phyloP scores from a whole-genome alignment of 1,140 invertebrate genomes.

The Drosophila hydei region DNA sequence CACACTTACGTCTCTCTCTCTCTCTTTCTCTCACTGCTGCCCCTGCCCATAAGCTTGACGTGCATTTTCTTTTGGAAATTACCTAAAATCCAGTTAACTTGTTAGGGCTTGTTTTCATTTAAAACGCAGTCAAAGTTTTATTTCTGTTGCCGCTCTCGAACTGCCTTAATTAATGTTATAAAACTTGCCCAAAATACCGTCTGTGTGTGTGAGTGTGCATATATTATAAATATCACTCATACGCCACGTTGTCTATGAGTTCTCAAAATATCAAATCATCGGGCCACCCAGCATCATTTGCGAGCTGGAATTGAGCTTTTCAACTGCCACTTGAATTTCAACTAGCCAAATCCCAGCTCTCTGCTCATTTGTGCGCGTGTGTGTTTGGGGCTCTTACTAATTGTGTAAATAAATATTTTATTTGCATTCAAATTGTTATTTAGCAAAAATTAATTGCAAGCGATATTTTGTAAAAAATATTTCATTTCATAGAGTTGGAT shows the following conservation, averaged over 20 bases:
- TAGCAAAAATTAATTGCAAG: too few species aligned
- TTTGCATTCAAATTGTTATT: background rate
- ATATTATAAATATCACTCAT: slow-evolving; percentile 50
- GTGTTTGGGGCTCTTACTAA: slow-evolving; percentile 27
- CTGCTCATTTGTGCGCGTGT: slow-evolving; percentile 5
- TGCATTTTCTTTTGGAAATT: slow-evolving; percentile 64
- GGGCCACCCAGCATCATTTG: slow-evolving; percentile 27
- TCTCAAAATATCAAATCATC: slow-evolving; percentile 61
- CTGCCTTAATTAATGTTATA: slow-evolving; percentile 73
- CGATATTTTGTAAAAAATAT: too few species aligned
- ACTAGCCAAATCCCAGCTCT: background rate
- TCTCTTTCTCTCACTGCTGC: background rate
- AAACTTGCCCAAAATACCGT: slow-evolving; percentile 41
- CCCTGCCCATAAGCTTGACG: slow-evolving; percentile 1
- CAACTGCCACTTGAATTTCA: slow-evolving; percentile 30
- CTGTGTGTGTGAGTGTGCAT: slow-evolving; percentile 10
- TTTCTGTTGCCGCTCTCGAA: slow-evolving; percentile 31
- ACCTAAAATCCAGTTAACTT: slow-evolving; percentile 61
- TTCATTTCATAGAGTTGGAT: too few species aligned
- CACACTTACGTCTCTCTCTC: slow-evolving; percentile 4
- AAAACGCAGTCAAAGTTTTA: slow-evolving; percentile 35
- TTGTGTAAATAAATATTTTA: slow-evolving; percentile 48
- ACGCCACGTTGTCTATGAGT: slow-evolving; percentile 47
- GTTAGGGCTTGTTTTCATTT: slow-evolving; percentile 57
- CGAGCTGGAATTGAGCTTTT: slow-evolving; percentile 22